A percentile compares a stretch with the other conserved stretches of the same genome.
These are phyloP conservation scores for Tipula helvola DNA, from an alignment of 2,888 invertebrate genomes.

Conservation along the genomic window DNA sequence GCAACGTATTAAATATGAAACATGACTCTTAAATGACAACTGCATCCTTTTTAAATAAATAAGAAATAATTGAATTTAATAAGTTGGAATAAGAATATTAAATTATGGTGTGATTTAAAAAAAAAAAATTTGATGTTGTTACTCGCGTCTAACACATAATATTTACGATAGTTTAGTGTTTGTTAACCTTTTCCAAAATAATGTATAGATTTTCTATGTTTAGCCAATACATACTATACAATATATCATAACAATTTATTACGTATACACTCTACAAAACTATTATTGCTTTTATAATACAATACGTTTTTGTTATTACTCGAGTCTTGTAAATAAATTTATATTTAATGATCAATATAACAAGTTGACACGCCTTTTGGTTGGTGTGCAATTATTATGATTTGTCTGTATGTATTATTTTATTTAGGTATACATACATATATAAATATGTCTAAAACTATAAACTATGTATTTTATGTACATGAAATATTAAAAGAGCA, in stretches of 20 bases:
- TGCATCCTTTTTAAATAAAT: slow-evolving; percentile 7
- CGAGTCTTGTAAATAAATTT: not conserved
- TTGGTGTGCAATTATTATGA: not conserved
- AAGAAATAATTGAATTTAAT: not conserved
- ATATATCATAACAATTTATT: not conserved
- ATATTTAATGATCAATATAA: slow-evolving; percentile 10
- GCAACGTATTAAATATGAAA: not conserved
- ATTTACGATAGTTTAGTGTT: not conserved
- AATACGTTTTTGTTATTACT: not conserved
- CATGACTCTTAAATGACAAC: slow-evolving; percentile 4
- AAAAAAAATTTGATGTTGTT: not conserved
- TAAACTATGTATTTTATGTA: not conserved
- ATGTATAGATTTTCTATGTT: not conserved
- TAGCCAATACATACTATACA: not conserved
- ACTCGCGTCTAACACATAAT: not conserved
- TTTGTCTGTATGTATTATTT: not conserved
- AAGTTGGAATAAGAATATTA: not conserved
- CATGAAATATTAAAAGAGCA: not conserved
- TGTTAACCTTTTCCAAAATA: not conserved
- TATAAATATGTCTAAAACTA: not conserved
- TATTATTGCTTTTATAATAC: not conserved
- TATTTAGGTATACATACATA: not conserved
- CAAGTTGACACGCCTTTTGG: slow-evolving; percentile 8
- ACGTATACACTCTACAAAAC: not conserved
- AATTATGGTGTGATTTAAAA: not conserved